Percentiles rank a stretch among this genome's conserved stretches.
These are phyloP conservation scores for Colostygia pectinataria DNA, from an alignment of 2,888 invertebrate genomes.

Conservation along the genomic window DNA sequence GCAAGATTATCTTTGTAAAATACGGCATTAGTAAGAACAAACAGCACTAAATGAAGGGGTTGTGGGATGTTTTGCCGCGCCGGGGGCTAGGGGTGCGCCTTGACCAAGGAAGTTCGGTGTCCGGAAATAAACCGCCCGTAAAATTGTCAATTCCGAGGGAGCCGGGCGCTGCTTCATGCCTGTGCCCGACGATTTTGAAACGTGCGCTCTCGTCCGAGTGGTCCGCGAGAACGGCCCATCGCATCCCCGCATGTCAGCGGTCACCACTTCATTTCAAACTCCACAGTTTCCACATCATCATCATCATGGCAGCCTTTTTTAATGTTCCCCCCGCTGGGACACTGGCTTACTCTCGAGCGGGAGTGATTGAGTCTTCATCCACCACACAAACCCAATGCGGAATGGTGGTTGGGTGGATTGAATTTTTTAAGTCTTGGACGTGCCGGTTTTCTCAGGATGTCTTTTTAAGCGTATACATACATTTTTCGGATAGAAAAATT, in stretches of 20 bases:
- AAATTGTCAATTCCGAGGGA: slow-evolving; percentile 86
- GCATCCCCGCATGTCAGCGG: slow-evolving; percentile 42
- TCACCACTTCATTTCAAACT: slow-evolving; percentile 31
- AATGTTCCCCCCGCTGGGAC: too few relatives aligned
- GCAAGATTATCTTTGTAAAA: not conserved
- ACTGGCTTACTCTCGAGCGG: too few relatives aligned
- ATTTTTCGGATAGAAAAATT: too few relatives aligned
- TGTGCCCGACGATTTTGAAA: slow-evolving; percentile 70
- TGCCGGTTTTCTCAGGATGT: too few relatives aligned
- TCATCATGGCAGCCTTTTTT: too few relatives aligned
- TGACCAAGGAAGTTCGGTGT: slow-evolving; percentile 80
- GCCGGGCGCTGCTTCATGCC: slow-evolving; percentile 55
- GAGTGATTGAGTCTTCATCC: too few relatives aligned
- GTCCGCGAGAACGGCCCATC: slow-evolving; percentile 39
- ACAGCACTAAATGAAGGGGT: slow-evolving; percentile 58
- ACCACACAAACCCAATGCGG: too few relatives aligned
- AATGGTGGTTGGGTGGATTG: too few relatives aligned
- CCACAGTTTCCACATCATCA: slow-evolving; percentile 1
- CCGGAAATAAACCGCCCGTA: slow-evolving; percentile 86
- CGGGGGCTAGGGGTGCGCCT: slow-evolving; percentile 51
- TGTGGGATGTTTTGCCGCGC: slow-evolving; percentile 45
- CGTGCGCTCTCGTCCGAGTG: slow-evolving; percentile 39
- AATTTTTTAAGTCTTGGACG: too few relatives aligned
- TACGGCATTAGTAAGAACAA: slow-evolving; percentile 43
- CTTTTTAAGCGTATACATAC: too few relatives aligned